phyloP scores from a whole-genome alignment of 2,797 vertebrate species.

The Nyctalus aviator region DNA sequence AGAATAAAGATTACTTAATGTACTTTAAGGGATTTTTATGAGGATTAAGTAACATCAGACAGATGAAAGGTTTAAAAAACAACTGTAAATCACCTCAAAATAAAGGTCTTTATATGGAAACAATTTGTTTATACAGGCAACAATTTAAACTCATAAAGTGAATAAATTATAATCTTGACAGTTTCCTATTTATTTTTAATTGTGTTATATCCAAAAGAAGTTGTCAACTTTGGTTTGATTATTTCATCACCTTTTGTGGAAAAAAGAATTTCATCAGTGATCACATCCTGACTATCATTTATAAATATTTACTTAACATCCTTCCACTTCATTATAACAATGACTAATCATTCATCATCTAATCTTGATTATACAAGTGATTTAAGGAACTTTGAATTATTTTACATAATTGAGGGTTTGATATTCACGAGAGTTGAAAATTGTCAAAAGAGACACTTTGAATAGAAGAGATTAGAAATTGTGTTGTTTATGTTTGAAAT shows the following conservation, averaged over 20 bases:
- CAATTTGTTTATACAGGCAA: not conserved
- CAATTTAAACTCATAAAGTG: conserved; percentile 48
- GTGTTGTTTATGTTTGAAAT: conserved; percentile 32
- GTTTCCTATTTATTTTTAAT: conserved; percentile 61
- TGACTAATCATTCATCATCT: conserved; percentile 70
- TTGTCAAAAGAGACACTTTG: conserved; percentile 52
- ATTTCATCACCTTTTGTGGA: conserved; percentile 60
- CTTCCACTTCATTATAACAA: conserved; percentile 63
- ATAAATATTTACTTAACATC: conserved; percentile 68
- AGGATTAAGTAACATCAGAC: not conserved
- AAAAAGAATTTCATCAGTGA: conserved; percentile 54
- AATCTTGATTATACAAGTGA: conserved; percentile 56
- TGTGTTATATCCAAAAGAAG: conserved; percentile 20
- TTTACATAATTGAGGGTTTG: conserved; percentile 54
- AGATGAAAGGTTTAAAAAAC: not conserved
- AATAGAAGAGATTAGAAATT: conserved; percentile 53
- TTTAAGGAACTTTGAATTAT: conserved; percentile 58
- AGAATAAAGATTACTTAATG: not conserved
- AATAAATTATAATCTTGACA: conserved; percentile 27
- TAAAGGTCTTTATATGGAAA: not conserved
- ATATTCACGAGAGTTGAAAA: conserved; percentile 54
- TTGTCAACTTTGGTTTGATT: conserved; percentile 15
- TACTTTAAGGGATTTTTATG: not conserved
- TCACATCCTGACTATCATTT: conserved; percentile 57
- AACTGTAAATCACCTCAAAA: not conserved